Percentiles rank a stretch among this genome's conserved stretches.
These are phyloP conservation scores for Drosophila rufa DNA, from an alignment of 1,140 invertebrate species.

Conservation along the genomic window DNA sequence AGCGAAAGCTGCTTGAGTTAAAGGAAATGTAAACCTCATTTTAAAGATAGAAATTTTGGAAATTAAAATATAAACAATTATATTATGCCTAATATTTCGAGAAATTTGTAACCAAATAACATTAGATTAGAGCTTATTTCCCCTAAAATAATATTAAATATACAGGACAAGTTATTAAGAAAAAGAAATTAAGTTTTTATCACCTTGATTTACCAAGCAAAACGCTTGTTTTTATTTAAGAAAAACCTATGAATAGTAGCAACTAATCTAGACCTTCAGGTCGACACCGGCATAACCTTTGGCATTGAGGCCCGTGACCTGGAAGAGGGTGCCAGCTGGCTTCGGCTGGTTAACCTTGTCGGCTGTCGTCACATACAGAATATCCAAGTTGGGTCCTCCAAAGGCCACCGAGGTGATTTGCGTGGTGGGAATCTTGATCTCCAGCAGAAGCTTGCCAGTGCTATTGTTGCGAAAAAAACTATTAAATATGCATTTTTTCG, in stretches of 20 bases:
- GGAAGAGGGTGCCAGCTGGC: constrained; percentile 90
- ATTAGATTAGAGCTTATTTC: not conserved
- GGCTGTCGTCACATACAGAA: constrained; percentile 91
- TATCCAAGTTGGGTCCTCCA: constrained; percentile 91
- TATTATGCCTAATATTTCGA: not conserved
- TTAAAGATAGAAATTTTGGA: not conserved
- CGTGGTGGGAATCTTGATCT: constrained; percentile 87
- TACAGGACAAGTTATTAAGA: too few relatives aligned
- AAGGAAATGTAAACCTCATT: not conserved
- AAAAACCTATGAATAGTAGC: constrained; percentile 8
- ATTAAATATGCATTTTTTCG: not conserved
- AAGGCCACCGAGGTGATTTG: constrained; percentile 93
- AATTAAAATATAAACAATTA: too few relatives aligned
- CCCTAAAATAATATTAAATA: not conserved
- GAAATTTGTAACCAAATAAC: not conserved
- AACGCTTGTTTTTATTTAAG: not conserved
- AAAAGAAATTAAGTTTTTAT: not conserved
- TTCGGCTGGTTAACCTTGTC: constrained; percentile 87
- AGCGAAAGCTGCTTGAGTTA: not conserved
- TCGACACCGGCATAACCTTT: constrained; percentile 85
- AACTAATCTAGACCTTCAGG: constrained; percentile 55
- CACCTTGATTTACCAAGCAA: not conserved
- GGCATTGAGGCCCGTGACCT: constrained; percentile 88
- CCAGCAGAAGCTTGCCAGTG: constrained; percentile 67
- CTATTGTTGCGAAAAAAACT: constrained; percentile 20